phyloP scores from a whole-genome alignment of 2,797 vertebrate species.

The Pseudomugil tenellus region DNA sequence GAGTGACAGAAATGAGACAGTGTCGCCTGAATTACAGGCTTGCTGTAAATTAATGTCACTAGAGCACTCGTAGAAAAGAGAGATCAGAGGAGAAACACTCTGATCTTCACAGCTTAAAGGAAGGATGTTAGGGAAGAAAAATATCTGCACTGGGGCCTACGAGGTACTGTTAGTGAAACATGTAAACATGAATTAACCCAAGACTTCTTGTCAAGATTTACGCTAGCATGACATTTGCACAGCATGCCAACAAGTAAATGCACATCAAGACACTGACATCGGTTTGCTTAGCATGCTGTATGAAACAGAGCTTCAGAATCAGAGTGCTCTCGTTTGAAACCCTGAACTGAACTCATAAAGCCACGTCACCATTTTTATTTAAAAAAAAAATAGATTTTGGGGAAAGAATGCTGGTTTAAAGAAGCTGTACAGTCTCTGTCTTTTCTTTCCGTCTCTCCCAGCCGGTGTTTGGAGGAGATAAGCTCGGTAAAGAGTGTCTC shows the following conservation, averaged over 20 bases:
- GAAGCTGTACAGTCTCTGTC: conserved; percentile 24
- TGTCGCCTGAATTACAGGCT: conserved; percentile 45
- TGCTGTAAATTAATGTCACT: conserved; percentile 43
- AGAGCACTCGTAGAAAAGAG: conserved; percentile 26
- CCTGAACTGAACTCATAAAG: conserved; percentile 22
- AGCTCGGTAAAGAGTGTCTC: conserved; percentile 56
- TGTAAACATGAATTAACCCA: conserved; percentile 7
- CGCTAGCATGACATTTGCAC: neutral
- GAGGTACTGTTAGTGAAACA: neutral
- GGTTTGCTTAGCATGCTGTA: neutral
- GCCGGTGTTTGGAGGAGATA: conserved; percentile 68
- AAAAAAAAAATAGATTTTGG: conserved; percentile 13
- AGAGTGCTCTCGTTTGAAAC: conserved; percentile 45
- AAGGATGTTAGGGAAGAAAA: conserved; percentile 41
- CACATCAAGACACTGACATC: neutral
- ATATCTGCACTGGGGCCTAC: neutral
- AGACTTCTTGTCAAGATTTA: neutral
- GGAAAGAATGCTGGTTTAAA: conserved; percentile 25
- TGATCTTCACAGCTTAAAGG: conserved; percentile 50
- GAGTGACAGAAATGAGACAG: conserved; percentile 24
- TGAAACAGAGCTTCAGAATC: conserved; percentile 27
- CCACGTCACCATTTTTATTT: neutral
- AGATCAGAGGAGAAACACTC: conserved; percentile 48
- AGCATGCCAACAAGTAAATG: neutral
- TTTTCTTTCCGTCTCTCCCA: conserved; percentile 36